Evolutionary conservation across 2,113 vertebrate species (phyloP).

Genomic region (Saccopteryx bilineata): DNA sequence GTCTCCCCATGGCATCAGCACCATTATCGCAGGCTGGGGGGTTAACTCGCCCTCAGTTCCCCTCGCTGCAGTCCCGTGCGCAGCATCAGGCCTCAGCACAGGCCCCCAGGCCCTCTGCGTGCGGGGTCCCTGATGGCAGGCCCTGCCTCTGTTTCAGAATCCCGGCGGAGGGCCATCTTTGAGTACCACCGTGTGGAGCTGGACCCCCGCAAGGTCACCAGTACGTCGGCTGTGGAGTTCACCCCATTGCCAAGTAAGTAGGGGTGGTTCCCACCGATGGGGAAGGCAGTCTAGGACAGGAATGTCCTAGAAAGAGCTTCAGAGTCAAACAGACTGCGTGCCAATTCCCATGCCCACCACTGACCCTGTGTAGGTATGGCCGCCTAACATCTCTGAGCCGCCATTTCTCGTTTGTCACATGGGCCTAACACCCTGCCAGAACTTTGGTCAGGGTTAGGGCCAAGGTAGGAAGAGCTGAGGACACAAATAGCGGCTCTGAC

Average conservation of each 20-base stretch:
- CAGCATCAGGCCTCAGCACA: background rate
- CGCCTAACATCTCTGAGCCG: background rate
- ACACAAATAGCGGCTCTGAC: background rate
- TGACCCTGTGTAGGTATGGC: rapidly evolving
- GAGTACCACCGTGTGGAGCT: conserved; percentile 97
- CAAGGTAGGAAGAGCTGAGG: background rate
- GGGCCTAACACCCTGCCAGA: background rate
- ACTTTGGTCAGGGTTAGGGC: background rate
- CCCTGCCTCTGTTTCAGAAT: conserved; percentile 86
- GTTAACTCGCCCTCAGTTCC: background rate
- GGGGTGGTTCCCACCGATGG: rapidly evolving
- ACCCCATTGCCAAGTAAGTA: conserved; percentile 95
- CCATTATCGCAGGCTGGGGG: too few relatives aligned
- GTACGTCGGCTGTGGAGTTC: conserved; percentile 93
- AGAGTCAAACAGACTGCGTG: background rate
- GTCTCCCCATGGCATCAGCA: background rate
- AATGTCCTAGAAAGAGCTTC: background rate
- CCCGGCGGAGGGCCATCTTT: conserved; percentile 92
- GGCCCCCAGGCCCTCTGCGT: background rate
- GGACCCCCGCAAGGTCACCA: conserved; percentile 91
- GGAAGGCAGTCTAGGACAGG: background rate
- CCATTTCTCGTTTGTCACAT: background rate
- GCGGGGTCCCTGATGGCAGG: background rate
- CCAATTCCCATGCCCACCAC: background rate
- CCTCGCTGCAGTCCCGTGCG: background rate